Evolutionary conservation across 2,888 invertebrate genomes (phyloP).

Genomic region (Aphodius sticticus): DNA sequence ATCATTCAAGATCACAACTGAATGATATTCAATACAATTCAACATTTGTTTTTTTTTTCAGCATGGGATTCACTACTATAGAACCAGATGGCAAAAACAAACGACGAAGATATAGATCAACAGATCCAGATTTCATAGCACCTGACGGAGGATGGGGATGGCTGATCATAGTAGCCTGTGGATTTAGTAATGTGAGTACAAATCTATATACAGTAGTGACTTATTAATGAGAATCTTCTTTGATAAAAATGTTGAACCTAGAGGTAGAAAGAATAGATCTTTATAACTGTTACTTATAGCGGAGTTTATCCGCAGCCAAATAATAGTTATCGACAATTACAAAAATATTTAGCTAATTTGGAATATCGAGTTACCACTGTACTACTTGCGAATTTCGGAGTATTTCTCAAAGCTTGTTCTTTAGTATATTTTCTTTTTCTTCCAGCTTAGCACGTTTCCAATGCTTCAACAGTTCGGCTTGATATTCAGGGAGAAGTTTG

Average conservation of each 20-base stretch:
- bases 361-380: too few species aligned
- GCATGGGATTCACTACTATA: neutral
- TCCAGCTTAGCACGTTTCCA: constrained; percentile 71
- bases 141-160: constrained; percentile 84
- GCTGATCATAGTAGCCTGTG: constrained; percentile 76
- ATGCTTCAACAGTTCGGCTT: constrained; percentile 77
- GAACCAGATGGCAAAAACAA: neutral
- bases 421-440: neutral
- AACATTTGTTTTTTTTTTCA: neutral
- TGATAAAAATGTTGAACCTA: too few species aligned
- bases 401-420: too few species aligned
- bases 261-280: too few species aligned
- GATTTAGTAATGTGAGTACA: constrained; percentile 74
- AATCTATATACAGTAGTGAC: neutral
- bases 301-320: too few species aligned
- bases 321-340: too few species aligned
- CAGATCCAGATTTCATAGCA: constrained; percentile 66
- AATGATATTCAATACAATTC: neutral
- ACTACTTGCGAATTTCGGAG: too few species aligned
- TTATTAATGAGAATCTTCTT: neutral
- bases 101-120: constrained; percentile 46
- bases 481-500: constrained; percentile 71
- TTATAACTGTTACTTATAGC: too few species aligned
- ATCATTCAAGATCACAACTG: too few species aligned
- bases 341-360: too few species aligned